A percentile compares a stretch with the other conserved stretches of the same genome.
Evolutionary conservation across 2,888 invertebrate species (phyloP).

Genomic region (Tetramorium bicarinatum): DNA sequence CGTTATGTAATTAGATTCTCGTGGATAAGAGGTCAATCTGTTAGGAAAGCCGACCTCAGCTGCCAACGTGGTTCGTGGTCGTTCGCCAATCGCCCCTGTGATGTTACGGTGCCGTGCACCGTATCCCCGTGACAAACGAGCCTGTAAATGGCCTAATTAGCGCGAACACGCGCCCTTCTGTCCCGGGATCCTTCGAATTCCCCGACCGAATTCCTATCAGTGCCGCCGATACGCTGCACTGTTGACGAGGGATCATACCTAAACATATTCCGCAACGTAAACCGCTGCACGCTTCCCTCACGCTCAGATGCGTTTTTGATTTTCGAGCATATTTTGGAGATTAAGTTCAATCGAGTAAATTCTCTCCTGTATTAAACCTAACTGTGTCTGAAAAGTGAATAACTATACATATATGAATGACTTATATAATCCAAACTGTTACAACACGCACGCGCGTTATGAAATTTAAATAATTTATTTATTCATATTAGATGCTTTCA

Average conservation of each 20-base stretch:
- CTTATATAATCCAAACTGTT: not conserved
- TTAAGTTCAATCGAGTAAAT: not conserved
- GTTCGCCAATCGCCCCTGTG: slow-evolving; percentile 46
- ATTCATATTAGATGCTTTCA: not conserved
- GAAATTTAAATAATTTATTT: slow-evolving; percentile 13
- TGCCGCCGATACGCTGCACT: not conserved
- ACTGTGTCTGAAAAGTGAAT: not conserved
- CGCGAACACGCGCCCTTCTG: slow-evolving; percentile 62
- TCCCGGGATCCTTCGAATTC: slow-evolving; percentile 59
- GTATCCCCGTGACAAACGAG: slow-evolving; percentile 68
- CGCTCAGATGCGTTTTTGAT: not conserved
- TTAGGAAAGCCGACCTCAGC: slow-evolving; percentile 56
- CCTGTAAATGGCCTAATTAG: slow-evolving; percentile 73
- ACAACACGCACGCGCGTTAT: not conserved
- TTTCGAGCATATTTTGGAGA: not conserved
- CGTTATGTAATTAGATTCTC: slow-evolving; percentile 66
- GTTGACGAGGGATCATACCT: slow-evolving; percentile 24
- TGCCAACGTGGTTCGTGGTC: slow-evolving; percentile 41
- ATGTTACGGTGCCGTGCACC: slow-evolving; percentile 53
- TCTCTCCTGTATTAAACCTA: not conserved
- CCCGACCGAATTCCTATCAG: slow-evolving; percentile 52
- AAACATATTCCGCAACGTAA: not conserved
- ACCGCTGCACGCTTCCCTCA: not conserved
- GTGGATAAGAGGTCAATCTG: slow-evolving; percentile 66
- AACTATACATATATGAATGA: no score